Evolutionary conservation across 2,113 vertebrate genomes (phyloP), one percentile per base, ranked within the genome.

Genomic region (Theristicus caerulescens): DNA sequence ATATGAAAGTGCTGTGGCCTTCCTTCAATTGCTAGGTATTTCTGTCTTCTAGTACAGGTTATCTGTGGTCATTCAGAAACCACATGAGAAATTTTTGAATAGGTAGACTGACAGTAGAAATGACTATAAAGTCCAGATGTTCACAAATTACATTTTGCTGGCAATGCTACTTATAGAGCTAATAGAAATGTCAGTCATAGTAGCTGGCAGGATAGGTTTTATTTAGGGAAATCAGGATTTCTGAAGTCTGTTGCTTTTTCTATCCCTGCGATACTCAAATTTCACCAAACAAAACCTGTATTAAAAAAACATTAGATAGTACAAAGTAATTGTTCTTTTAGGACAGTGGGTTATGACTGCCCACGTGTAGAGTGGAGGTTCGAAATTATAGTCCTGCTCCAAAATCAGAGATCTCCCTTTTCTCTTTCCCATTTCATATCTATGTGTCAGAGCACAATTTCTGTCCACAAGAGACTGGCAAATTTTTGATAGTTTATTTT

Each of bases 161-260:
- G 49, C 34, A 34, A 29, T 40, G 86, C 40, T 49, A 13, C 47
- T 78, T 36, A 20, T 2, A 2, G 17, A 88, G 57, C 62, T 90
- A 93, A 94, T 86, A 95, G 93, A 94, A 85, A 70, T 86, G 86
- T 73, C 90, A 91, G 62, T 96, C 61, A 38, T 44, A 62, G 52
- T 52, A 90, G 85, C 25, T 85, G 88, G 47, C 55, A 77, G 59
- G 55, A 22, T 27, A 47, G 17, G 44, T 44, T 89, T 89, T 92
- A 70, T 87, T 88, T 65, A 91, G 82, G 47, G 67, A 91, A 95
- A 76, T 87, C 9, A 25, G 67, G 21, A 86, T 84, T 64, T 49
- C 84, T 55, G 36, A 80, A 76, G n/a, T 34, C 32, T 69, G 58
- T 71, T 40, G 26, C 21, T 72, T 87, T 72, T 82, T 59, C 32